These are phyloP conservation scores for Perodicticus potto DNA, from an alignment of 2,797 vertebrate genomes.

Conservation along the genomic window DNA sequence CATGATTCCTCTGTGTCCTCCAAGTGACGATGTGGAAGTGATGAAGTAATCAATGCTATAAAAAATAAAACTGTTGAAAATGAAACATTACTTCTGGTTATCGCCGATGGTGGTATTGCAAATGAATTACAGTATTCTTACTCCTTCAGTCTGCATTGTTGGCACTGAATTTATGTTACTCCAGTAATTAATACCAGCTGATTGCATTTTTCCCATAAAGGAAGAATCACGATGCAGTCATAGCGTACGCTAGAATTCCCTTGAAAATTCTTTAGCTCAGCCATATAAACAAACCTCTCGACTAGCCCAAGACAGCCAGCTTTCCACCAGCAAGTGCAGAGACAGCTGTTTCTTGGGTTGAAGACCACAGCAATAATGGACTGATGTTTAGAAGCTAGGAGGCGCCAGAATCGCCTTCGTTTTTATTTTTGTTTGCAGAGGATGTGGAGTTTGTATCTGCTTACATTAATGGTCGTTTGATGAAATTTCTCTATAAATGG, in stretches of 20 bases:
- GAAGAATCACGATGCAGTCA: not conserved
- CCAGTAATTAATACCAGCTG: not conserved
- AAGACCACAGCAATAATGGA: not conserved
- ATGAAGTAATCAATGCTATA: not conserved
- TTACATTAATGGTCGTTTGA: not conserved
- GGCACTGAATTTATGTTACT: not conserved
- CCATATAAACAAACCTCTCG: not conserved
- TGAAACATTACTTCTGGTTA: not conserved
- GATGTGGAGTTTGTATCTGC: not conserved
- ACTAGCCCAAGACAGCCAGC: not conserved
- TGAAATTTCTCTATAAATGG: not conserved
- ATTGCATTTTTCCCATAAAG: not conserved
- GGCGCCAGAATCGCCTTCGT: not conserved
- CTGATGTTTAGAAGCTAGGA: not conserved
- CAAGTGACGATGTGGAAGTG: not conserved
- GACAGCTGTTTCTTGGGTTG: not conserved
- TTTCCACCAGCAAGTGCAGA: not conserved
- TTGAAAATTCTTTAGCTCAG: not conserved
- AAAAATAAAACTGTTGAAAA: not conserved
- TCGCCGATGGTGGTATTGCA: not conserved
- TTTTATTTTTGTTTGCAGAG: not conserved
- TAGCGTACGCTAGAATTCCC: not conserved
- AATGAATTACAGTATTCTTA: not conserved
- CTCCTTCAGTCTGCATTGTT: not conserved
- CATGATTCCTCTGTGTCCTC: not conserved